These are phyloP conservation scores for Butorides virescens DNA, from an alignment of 2,113 vertebrate genomes.

Conservation along the genomic window DNA sequence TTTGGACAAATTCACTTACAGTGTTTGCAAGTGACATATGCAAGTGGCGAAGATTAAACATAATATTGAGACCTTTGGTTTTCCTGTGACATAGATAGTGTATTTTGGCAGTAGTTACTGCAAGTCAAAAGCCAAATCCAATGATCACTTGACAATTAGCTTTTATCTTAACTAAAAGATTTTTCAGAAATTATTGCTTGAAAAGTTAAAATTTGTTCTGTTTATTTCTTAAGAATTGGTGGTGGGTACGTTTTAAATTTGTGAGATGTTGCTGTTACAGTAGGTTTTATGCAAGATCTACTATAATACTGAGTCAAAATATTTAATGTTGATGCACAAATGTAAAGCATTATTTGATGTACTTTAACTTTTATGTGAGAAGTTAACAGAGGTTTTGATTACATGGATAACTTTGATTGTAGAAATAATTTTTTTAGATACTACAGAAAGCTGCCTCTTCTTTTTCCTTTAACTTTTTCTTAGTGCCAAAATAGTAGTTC, in stretches of 20 bases:
- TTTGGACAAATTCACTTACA: constrained; percentile 56
- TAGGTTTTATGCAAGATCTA: not conserved
- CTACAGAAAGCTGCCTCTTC: not conserved
- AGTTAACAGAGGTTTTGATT: not conserved
- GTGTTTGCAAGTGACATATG: not conserved
- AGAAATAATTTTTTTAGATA: not conserved
- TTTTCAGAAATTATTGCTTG: not conserved
- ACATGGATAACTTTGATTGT: not conserved
- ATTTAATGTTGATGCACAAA: not conserved
- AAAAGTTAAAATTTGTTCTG: not conserved
- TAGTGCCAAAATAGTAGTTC: constrained; percentile 97
- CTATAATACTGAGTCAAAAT: not conserved
- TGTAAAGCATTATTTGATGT: not conserved
- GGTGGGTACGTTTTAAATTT: not conserved
- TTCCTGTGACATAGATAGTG: not conserved
- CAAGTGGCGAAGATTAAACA: constrained; percentile 25
- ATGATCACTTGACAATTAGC: not conserved
- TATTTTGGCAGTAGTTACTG: constrained; percentile 38
- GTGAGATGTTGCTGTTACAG: not conserved
- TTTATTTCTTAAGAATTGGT: not conserved
- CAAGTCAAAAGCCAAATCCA: not conserved
- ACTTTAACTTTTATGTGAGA: not conserved
- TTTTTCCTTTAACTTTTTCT: not conserved
- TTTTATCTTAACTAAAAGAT: not conserved
- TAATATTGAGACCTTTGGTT: constrained; percentile 43